Evolutionary conservation across 1,140 invertebrate species (phyloP).

Genomic region (Stegodyphus dumicola): DNA sequence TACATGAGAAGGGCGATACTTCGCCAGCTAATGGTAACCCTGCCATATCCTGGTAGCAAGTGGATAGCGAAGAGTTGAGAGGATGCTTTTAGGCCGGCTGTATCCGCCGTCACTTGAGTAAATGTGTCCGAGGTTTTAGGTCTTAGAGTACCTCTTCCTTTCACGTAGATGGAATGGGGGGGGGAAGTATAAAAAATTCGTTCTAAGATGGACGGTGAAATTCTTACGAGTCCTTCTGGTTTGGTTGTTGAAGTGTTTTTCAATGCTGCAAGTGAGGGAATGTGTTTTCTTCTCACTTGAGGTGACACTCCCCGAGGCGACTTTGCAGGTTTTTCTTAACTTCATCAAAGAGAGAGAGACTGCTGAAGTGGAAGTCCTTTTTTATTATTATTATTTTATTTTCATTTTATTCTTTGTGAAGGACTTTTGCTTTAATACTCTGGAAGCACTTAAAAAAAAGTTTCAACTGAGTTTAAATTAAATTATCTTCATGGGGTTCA

Average conservation of each 20-base stretch:
- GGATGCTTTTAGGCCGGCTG: conserved; percentile 53
- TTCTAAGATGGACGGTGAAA: conserved; percentile 39
- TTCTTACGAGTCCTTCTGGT: conserved; percentile 39
- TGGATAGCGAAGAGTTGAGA: conserved; percentile 48
- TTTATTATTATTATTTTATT: too few species aligned
- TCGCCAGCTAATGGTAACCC: conserved; percentile 22
- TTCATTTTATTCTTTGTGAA: too few species aligned
- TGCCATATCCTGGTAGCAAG: conserved; percentile 45
- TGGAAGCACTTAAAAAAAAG: too few species aligned
- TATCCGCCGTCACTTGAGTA: conserved; percentile 58
- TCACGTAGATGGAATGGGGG: conserved; percentile 34
- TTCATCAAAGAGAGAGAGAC: neutral
- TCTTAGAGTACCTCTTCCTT: conserved; percentile 48
- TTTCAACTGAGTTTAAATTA: too few species aligned
- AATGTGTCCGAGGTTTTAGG: conserved; percentile 59
- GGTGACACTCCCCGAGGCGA: conserved; percentile 42
- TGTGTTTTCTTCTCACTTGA: conserved; percentile 51
- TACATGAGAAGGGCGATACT: neutral
- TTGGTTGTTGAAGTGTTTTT: conserved; percentile 58
- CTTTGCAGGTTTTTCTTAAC: neutral
- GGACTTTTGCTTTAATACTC: too few species aligned
- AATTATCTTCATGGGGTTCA: too few species aligned
- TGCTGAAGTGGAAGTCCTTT: too few species aligned
- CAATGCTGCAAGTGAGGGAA: conserved; percentile 45
- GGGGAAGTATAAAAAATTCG: neutral